Conservation (phyloP, 2,113 vertebrate species). For the Nothobranchius furzeri region DNA sequence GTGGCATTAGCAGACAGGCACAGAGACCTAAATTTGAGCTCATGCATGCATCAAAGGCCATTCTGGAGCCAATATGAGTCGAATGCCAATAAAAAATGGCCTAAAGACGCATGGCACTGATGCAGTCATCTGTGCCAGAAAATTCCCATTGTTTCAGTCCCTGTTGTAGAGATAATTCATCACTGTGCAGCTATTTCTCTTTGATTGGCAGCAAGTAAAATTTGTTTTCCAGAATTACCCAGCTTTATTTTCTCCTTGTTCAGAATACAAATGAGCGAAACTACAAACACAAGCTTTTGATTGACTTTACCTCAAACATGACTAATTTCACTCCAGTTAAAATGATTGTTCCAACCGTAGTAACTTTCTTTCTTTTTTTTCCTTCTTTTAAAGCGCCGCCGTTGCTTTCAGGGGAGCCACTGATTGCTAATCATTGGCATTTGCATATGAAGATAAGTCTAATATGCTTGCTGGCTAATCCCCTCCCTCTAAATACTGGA, state of each 20-base stretch:
- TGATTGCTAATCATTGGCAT: slow-evolving; percentile 80
- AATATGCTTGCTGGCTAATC: slow-evolving; percentile 78
- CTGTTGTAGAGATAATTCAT: slow-evolving; percentile 45
- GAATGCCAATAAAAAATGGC: slow-evolving; percentile 57
- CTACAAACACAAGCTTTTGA: slow-evolving; percentile 44
- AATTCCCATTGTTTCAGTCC: slow-evolving; percentile 37
- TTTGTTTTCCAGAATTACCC: slow-evolving; percentile 16
- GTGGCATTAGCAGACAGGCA: slow-evolving; percentile 25
- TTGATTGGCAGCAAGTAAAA: slow-evolving; percentile 28
- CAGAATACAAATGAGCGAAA: slow-evolving; percentile 37
- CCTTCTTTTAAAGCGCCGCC: slow-evolving; percentile 51
- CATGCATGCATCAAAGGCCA: slow-evolving; percentile 51
- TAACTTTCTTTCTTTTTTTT: slow-evolving; percentile 62
- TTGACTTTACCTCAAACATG: slow-evolving; percentile 42
- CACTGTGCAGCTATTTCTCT: slow-evolving; percentile 40
- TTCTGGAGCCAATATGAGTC: slow-evolving; percentile 45
- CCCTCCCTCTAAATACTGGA: slow-evolving; percentile 76
- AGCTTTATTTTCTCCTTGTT: slow-evolving; percentile 43
- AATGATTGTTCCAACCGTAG: slow-evolving; percentile 71
- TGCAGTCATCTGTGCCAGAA: slow-evolving; percentile 43
- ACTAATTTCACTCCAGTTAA: slow-evolving; percentile 60
- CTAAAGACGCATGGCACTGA: slow-evolving; percentile 51
- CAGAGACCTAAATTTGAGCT: slow-evolving; percentile 47
- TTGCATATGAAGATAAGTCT: slow-evolving; percentile 82
- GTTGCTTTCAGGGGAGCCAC: slow-evolving; percentile 72